Evolutionary conservation across 2,113 vertebrate species (phyloP).

Genomic region (Oryzias woworae): DNA sequence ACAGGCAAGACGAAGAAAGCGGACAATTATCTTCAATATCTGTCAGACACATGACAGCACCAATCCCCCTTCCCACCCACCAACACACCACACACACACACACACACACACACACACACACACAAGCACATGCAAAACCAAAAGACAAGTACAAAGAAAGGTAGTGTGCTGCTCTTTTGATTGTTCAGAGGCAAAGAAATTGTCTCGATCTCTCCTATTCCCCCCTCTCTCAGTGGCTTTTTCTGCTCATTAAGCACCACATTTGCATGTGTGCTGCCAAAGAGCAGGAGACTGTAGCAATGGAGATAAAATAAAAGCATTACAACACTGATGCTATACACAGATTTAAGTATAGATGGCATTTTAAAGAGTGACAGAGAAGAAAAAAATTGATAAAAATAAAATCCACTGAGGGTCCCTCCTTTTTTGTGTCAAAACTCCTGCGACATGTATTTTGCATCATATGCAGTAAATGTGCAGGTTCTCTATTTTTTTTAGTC

Average conservation of each 20-base stretch:
- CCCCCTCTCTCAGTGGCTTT: slow-evolving; percentile 57
- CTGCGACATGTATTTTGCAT: slow-evolving; percentile 28
- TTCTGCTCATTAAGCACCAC: slow-evolving; percentile 77
- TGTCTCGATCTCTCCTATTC: slow-evolving; percentile 49
- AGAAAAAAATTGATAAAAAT: slow-evolving; percentile 8
- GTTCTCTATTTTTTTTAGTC: slow-evolving; percentile 14
- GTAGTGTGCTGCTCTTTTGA: slow-evolving; percentile 75
- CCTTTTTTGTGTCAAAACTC: slow-evolving; percentile 41
- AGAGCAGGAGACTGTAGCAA: slow-evolving; percentile 67
- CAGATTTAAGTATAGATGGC: slow-evolving; percentile 16
- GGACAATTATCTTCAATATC: slow-evolving; percentile 84
- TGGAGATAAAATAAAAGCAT: slow-evolving; percentile 77
- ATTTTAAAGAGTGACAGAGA: slow-evolving; percentile 39
- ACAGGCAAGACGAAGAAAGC: slow-evolving; percentile 78
- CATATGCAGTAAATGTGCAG: slow-evolving; percentile 16
- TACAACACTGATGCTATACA: slow-evolving; percentile 64
- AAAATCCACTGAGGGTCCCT: slow-evolving; percentile 32
- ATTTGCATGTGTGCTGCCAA: slow-evolving; percentile 79
- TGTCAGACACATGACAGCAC: slow-evolving; percentile 81
- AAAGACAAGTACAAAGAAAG: slow-evolving; percentile 75
- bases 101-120: slow-evolving; percentile 43
- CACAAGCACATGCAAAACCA: slow-evolving; percentile 51
- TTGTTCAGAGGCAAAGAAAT: slow-evolving; percentile 75
- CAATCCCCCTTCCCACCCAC: slow-evolving; percentile 31
- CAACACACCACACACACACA: slow-evolving; percentile 43